phyloP scores from a whole-genome alignment of 2,113 vertebrate species.

The Bambusicola thoracicus region DNA sequence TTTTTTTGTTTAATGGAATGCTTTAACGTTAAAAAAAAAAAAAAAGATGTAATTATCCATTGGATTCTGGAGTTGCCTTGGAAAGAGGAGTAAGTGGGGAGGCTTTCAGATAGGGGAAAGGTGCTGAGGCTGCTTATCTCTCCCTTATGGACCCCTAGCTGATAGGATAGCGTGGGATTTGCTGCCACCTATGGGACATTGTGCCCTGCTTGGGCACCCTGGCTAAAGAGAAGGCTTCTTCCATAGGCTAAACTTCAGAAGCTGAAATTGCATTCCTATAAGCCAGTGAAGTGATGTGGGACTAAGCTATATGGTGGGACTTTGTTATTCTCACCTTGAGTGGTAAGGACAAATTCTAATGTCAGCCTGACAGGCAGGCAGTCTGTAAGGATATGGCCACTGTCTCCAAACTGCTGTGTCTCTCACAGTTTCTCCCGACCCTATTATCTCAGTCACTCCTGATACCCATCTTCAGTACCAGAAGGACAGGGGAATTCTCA shows the following conservation, averaged over 20 bases:
- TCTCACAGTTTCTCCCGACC: neutral
- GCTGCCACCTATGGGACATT: constrained; percentile 3
- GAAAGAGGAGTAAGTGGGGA: neutral
- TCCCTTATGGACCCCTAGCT: neutral
- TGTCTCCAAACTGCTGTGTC: neutral
- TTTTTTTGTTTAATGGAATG: neutral
- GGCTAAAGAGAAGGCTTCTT: neutral
- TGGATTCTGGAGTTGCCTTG: neutral
- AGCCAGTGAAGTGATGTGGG: neutral
- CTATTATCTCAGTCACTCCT: neutral
- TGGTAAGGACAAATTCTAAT: neutral
- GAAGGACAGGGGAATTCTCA: neutral
- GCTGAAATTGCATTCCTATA: neutral
- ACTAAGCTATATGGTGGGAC: neutral
- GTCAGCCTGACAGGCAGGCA: neutral
- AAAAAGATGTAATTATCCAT: neutral
- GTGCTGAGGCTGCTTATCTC: neutral
- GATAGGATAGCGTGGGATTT: neutral
- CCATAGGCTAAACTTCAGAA: neutral
- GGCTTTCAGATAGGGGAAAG: neutral
- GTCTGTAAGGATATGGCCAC: neutral
- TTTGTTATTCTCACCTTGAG: fast-evolving
- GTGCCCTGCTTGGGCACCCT: neutral
- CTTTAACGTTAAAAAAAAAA: neutral
- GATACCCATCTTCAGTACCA: neutral